Evolutionary conservation across 1,140 invertebrate genomes (phyloP).

Genomic region (Meloidogyne floridensis): DNA sequence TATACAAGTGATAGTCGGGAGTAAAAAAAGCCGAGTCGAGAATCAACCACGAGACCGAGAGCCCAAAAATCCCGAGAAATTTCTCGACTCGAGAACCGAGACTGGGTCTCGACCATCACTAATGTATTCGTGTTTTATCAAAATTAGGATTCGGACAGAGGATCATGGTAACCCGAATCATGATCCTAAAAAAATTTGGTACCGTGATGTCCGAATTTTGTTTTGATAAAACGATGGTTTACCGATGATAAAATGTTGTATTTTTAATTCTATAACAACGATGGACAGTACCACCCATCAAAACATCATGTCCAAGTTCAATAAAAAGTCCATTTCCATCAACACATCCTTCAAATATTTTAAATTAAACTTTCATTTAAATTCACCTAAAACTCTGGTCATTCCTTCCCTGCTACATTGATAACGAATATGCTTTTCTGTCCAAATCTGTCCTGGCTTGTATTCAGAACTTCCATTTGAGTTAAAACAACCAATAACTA

Average conservation of each 20-base stretch:
- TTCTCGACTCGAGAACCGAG: no score
- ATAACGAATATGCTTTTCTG: constrained; percentile 65
- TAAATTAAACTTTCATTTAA: no score
- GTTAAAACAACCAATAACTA: constrained; percentile 60
- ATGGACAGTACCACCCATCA: constrained; percentile 63
- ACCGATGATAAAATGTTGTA: constrained; percentile 65
- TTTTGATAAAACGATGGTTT: background rate
- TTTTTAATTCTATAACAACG: constrained; percentile 61
- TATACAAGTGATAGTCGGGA: no score
- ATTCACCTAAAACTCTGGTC: constrained; percentile 52
- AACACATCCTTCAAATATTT: constrained; percentile 53
- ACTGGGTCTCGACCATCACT: no score
- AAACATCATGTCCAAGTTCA: constrained; percentile 60
- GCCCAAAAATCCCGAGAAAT: no score
- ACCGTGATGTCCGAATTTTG: no score
- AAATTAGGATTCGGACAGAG: no score
- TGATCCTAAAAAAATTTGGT: no score
- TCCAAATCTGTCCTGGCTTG: constrained; percentile 60
- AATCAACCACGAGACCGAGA: no score
- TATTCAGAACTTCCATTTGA: constrained; percentile 53
- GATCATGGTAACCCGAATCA: no score
- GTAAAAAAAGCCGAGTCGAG: no score
- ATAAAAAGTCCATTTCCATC: constrained; percentile 62
- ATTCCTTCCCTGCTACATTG: constrained; percentile 53
- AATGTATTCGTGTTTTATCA: no score